Evolutionary conservation across 1,140 invertebrate species (phyloP), one percentile per base, ranked within the genome.

Genomic region (Heliothis subflexa): DNA sequence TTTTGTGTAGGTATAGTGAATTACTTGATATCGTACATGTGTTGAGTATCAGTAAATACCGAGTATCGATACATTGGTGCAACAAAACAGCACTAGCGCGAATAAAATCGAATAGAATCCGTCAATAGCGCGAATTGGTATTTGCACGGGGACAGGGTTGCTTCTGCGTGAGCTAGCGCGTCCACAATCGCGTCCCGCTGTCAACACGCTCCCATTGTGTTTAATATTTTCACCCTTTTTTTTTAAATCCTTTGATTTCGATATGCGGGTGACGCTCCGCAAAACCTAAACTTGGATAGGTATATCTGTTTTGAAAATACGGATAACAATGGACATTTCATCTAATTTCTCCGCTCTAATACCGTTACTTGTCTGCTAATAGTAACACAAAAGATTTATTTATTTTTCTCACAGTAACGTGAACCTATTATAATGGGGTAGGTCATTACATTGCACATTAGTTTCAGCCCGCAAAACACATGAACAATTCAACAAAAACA

Each of bases 401-500:
- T 66, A 12, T 47, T 66, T 59, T 73, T 61, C 54, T 52, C 12
- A 5, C 11, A 11, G 68, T 54, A 83, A 77, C 77, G 73, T 64
- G 59, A 54, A 75, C 47, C 21, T 77, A 55, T 68, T 74, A 79
- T 79, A 40, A 82, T 78, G 68, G 62, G 82, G 85, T 79, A 83
- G 86, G 78, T 86, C 85, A 89, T 91, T 89, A 89, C 88, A 89
- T 86, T 72, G 59, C 70, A 72, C 88, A 93, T 93, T 93, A 93
- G 91, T 91, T 89, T 86, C 84, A 82, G 78, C 79, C 83, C 86
- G 87, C 90, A 90, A 91, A 92, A 94, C 87, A 93, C 89, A 90
- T 78, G 83, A 84, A 86, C 86, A 88, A 87, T 89, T 91, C 88
- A 88, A 89, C 93, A 93, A 93, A 94, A 94, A 94, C 93, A 94